Evolutionary conservation across 37 sponge, comb jelly and placozoan genomes (phyloP).

Genomic region (Chondrilla cf. caribensis): DNA sequence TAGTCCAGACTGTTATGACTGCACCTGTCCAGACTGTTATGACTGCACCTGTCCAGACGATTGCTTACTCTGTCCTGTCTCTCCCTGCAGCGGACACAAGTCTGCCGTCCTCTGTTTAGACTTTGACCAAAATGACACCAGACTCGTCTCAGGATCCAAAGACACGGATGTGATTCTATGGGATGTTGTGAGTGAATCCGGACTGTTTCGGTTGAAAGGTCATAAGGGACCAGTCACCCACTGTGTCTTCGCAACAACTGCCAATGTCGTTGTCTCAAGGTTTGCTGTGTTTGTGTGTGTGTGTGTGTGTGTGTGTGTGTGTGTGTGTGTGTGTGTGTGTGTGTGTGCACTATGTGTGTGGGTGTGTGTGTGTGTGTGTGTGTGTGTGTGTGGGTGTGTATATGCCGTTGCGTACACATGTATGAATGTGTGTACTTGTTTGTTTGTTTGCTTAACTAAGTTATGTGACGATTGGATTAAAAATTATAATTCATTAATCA

Average conservation of each 20-base stretch:
- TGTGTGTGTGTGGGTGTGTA: too few relatives aligned
- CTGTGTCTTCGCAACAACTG: slow-evolving; percentile 31
- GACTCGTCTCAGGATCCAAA: slow-evolving; percentile 84
- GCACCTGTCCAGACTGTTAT: too few relatives aligned
- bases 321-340: background rate
- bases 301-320: background rate
- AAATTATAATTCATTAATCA: too few relatives aligned
- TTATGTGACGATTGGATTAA: background rate
- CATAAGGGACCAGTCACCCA: slow-evolving; percentile 87
- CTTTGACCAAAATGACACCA: slow-evolving; percentile 54
- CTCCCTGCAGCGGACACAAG: slow-evolving; percentile 95
- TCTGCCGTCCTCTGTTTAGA: slow-evolving; percentile 67
- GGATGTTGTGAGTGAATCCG: slow-evolving; percentile 83
- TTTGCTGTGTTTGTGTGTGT: slow-evolving; percentile 5
- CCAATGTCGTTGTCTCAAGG: slow-evolving; percentile 80
- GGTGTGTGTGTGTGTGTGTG: too few relatives aligned
- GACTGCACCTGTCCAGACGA: too few relatives aligned
- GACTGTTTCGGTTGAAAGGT: slow-evolving; percentile 83
- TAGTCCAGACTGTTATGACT: too few relatives aligned
- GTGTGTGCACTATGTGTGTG: too few relatives aligned
- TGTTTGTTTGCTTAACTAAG: too few relatives aligned
- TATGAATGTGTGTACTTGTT: too few relatives aligned
- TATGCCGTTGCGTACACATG: too few relatives aligned
- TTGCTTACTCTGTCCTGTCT: too few relatives aligned
- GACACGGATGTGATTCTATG: slow-evolving; percentile 91